Evolutionary conservation across 2,113 vertebrate species (phyloP).

Genomic region (Crotalus horridus): DNA sequence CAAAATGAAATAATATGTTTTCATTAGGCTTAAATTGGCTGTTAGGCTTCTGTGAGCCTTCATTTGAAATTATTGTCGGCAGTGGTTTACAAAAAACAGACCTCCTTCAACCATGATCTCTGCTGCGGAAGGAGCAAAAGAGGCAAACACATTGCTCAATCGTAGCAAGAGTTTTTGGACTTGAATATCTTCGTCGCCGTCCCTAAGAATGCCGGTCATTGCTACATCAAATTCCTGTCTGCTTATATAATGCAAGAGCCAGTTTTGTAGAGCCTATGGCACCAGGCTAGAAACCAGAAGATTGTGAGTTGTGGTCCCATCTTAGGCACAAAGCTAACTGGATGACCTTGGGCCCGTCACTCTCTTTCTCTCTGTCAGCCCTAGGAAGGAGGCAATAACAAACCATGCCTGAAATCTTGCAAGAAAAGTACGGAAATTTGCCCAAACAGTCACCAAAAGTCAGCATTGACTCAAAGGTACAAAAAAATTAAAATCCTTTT

Average conservation of each 20-base stretch:
- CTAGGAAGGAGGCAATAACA: not conserved
- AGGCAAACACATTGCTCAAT: not conserved
- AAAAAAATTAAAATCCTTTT: not conserved
- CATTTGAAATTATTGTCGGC: conserved; percentile 7
- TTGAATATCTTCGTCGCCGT: not conserved
- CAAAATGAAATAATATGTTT: conserved; percentile 19
- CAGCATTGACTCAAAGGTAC: not conserved
- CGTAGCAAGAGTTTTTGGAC: conserved; percentile 1
- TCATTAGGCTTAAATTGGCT: conserved; percentile 24
- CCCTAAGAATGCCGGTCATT: not conserved
- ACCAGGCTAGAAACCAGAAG: not conserved
- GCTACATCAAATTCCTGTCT: not conserved
- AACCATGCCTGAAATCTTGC: not conserved
- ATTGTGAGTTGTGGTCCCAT: not conserved
- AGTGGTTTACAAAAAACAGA: conserved; percentile 6
- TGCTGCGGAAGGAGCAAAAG: not conserved
- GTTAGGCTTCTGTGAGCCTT: conserved; percentile 17
- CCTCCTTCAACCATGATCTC: not conserved
- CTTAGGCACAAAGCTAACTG: not conserved
- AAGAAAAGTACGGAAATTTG: not conserved
- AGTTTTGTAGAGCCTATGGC: not conserved
- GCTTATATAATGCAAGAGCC: not conserved
- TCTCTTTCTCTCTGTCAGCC: not conserved
- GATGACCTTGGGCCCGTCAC: not conserved
- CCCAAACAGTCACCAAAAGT: not conserved